Percentiles rank a stretch among this genome's conserved stretches.
Conservation (phyloP, 53 echinoderm and acorn worm species). For the Actinopyga echinites region DNA sequence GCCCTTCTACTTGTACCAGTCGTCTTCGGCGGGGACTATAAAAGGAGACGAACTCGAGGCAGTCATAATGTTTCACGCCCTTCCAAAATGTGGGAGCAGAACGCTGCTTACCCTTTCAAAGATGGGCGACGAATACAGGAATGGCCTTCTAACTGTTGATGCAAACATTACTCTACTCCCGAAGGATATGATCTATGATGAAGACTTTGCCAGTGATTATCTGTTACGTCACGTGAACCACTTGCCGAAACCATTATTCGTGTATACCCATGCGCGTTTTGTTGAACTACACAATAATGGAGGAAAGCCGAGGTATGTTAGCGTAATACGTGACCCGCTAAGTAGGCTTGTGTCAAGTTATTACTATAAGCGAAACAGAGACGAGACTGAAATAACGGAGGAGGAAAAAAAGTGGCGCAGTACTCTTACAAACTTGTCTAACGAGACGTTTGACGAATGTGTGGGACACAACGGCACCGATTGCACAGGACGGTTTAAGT, state of each 20-base stretch:
- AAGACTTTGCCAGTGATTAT: not conserved
- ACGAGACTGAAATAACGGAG: not conserved
- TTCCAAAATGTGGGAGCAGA: conserved; percentile 31
- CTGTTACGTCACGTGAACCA: not conserved
- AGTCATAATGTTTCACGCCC: not conserved
- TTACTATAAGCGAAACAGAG: conserved; percentile 8
- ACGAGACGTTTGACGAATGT: conserved; percentile 27
- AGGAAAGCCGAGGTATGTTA: not conserved
- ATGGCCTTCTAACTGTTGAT: not conserved
- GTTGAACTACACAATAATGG: not conserved
- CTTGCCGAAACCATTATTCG: conserved; percentile 6
- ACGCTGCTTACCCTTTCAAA: not conserved
- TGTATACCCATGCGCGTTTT: conserved; percentile 21
- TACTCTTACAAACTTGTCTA: not conserved
- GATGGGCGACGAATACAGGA: not conserved
- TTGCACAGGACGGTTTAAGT: not conserved
- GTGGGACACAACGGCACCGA: conserved; percentile 1
- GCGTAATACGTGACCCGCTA: conserved; percentile 5
- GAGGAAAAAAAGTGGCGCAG: conserved; percentile 5
- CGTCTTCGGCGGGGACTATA: too few relatives aligned
- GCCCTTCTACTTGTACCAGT: too few relatives aligned
- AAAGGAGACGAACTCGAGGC: too few relatives aligned
- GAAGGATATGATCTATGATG: not conserved
- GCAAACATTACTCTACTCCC: not conserved
- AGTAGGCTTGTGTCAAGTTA: conserved; percentile 14